phyloP scores from a whole-genome alignment of 37 sponge, comb jelly and placozoan species.

The Dysidea cf. avara region DNA sequence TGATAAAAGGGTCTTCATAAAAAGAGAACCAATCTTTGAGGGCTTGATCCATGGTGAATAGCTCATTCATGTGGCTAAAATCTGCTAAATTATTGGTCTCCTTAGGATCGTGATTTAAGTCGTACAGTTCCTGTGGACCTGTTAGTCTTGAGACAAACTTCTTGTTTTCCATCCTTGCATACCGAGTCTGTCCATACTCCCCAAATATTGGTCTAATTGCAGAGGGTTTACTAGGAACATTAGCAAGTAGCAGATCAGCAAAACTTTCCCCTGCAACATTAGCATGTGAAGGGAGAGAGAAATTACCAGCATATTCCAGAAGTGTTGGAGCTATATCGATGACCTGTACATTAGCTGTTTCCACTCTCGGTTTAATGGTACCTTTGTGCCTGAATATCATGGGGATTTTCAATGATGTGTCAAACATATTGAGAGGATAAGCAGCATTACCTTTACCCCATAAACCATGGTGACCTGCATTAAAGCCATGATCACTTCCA shows the following conservation, averaged over 20 bases:
- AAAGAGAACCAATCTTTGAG: conserved; percentile 58
- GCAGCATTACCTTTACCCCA: conserved; percentile 84
- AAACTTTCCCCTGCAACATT: conserved; percentile 60
- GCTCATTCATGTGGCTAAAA: neutral
- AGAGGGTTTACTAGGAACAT: conserved; percentile 2
- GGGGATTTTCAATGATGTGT: conserved; percentile 66
- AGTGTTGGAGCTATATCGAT: conserved; percentile 72
- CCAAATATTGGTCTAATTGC: conserved; percentile 45
- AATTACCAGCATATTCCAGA: conserved; percentile 60
- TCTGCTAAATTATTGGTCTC: conserved; percentile 36
- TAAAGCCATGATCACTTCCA: conserved; percentile 71
- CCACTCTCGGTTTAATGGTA: conserved; percentile 43
- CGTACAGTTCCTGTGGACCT: conserved; percentile 58
- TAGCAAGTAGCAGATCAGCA: conserved; percentile 19
- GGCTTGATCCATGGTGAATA: conserved; percentile 4
- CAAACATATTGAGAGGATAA: conserved; percentile 82
- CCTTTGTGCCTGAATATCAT: conserved; percentile 65
- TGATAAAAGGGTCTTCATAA: conserved; percentile 66
- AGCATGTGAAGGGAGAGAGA: conserved; percentile 15
- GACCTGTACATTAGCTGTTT: conserved; percentile 53
- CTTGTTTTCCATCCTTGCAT: conserved; percentile 11
- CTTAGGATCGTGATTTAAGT: conserved; percentile 43
- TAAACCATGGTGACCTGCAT: conserved; percentile 72
- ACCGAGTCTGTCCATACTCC: conserved; percentile 70
- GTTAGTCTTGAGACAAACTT: conserved; percentile 55